Evolutionary conservation across 2,888 invertebrate genomes (phyloP), one percentile per base, ranked within the genome.

Genomic region (Neoitamus cyanurus): DNA sequence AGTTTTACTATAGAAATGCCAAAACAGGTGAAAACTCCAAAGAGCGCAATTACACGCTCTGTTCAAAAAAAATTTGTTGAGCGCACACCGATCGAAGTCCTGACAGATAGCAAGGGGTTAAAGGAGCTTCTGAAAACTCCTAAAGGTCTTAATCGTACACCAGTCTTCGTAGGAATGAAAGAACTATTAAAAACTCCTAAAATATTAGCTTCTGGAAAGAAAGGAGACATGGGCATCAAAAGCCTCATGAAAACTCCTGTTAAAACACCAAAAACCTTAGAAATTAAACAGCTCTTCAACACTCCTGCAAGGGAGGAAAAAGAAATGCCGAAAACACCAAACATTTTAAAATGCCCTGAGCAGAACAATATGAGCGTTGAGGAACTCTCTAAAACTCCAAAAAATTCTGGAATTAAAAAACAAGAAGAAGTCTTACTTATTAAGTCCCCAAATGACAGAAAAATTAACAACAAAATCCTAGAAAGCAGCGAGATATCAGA

Each of bases 181-280:
- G 87, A 87, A 75, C 28, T 87, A 48, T 42, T 87, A n/a, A 87
- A 86, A 42, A 87, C 87, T 6, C 87, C 87, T 6, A 87, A 87
- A 72, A 13, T 28, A 7, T 9, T 30, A 5, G 25, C 20, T 4
- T 68, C 78, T 3, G 42, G 11, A 7, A 75, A 77, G 2, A 69
- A 37, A 20, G 30, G 69, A 15, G 11, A 88, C 1, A 83, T 86
- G 0, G 88, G 88, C 1, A 84, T 89, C 73, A 87, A 87, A 1
- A 88, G 88, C 37, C n/a, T 90, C 3, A 84, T 90, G 0, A 88
- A 88, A 58, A 89, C 90, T 1, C 77, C 77, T 7, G 31, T 28
- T 42, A 15, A 42, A 1, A 42, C 5, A 42, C 42, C n/a, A 42
- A 42, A 42, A 11, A n/a, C 13, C 0, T 13, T 42, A 42, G n/a